Conservation (phyloP, 2,113 vertebrate species). For the Mastomys natalensis region DNA sequence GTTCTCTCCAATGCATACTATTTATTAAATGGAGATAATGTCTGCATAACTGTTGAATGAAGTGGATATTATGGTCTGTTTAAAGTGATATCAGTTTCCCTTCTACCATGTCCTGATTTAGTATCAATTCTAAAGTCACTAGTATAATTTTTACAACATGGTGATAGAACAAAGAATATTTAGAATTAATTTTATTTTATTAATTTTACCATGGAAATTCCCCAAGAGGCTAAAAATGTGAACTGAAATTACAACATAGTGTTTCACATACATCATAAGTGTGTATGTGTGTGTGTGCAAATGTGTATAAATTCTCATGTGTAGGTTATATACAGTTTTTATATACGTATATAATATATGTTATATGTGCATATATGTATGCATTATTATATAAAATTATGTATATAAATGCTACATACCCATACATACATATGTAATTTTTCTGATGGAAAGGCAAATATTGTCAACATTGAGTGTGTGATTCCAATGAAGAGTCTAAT, state of each 20-base stretch:
- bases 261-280: neutral
- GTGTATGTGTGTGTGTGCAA: neutral
- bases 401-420: neutral
- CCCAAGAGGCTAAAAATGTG: neutral
- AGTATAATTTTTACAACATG: neutral
- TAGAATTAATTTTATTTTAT: conserved; percentile 11
- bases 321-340: neutral
- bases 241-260: neutral
- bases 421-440: neutral
- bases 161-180: neutral
- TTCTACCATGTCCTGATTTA: neutral
- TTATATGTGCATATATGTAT: neutral
- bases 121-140: neutral
- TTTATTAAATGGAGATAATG: conserved; percentile 22
- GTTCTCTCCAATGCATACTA: neutral
- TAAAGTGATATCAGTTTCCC: neutral
- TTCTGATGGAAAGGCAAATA: neutral
- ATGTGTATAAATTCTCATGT: neutral
- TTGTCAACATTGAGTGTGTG: neutral
- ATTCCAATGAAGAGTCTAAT: neutral
- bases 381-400: neutral
- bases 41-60: neutral
- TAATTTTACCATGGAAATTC: neutral
- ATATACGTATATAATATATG: neutral
- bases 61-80: neutral